Evolutionary conservation across 1,140 invertebrate genomes (phyloP).

Genomic region (Leptinotarsa defecta): DNA sequence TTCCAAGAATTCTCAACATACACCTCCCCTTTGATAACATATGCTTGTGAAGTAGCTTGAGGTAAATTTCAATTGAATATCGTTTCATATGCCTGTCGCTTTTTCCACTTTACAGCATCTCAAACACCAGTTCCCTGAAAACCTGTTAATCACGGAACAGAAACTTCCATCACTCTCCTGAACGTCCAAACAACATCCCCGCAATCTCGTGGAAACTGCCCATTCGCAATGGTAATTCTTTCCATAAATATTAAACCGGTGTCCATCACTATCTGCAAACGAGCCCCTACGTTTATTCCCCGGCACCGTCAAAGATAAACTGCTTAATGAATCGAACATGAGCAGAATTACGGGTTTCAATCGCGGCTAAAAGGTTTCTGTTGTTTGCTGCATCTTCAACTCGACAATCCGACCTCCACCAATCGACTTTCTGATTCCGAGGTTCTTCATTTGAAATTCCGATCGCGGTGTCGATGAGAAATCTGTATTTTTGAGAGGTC

Average conservation of each 20-base stretch:
- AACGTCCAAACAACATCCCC: constrained; percentile 9
- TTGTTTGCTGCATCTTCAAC: constrained; percentile 38
- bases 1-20: too few species aligned
- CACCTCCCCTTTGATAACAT: too few species aligned
- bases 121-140: too few species aligned
- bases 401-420: neutral
- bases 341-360: constrained; percentile 49
- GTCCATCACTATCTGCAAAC: neutral
- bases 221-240: constrained; percentile 38
- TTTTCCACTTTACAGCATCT: too few species aligned
- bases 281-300: constrained; percentile 28
- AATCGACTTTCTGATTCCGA: neutral
- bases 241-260: constrained; percentile 18
- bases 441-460: neutral
- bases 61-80: too few species aligned
- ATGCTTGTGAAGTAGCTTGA: too few species aligned
- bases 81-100: too few species aligned
- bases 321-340: constrained; percentile 54
- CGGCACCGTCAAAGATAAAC: constrained; percentile 41
- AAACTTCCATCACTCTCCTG: neutral
- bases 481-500: neutral
- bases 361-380: constrained; percentile 52
- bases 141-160: too few species aligned
- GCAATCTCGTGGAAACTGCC: constrained; percentile 8
- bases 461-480: neutral